These are phyloP conservation scores for Lasius platythorax DNA, from an alignment of 2,888 invertebrate species.

Conservation along the genomic window DNA sequence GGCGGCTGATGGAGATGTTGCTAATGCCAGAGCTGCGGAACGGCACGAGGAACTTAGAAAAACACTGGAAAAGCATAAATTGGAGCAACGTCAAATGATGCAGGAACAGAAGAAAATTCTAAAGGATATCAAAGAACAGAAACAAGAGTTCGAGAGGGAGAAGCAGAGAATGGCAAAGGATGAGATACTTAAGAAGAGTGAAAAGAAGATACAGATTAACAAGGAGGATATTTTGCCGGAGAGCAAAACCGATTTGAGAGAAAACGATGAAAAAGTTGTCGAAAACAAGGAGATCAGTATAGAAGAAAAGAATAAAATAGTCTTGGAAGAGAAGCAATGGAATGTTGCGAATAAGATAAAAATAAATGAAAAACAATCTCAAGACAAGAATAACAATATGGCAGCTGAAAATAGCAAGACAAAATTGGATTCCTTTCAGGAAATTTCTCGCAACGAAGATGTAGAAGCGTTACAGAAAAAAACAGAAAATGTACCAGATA, in stretches of 20 bases:
- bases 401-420: constrained; percentile 7
- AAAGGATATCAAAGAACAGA: constrained; percentile 88
- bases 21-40: constrained; percentile 79
- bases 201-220: constrained; percentile 12
- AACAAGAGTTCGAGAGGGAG: constrained; percentile 86
- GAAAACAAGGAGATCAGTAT: neutral
- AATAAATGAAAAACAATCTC: constrained; percentile 27
- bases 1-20: constrained; percentile 83
- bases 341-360: neutral
- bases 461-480: constrained; percentile 1
- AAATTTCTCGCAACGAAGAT: constrained; percentile 18
- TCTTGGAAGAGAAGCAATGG: neutral
- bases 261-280: neutral
- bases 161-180: constrained; percentile 62
- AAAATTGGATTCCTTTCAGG: constrained; percentile 1
- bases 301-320: neutral
- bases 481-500: constrained; percentile 11
- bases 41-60: constrained; percentile 83
- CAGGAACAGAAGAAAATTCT: constrained; percentile 90
- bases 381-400: constrained; percentile 31
- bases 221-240: constrained; percentile 47
- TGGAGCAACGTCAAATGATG: constrained; percentile 90
- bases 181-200: constrained; percentile 59
- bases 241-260: constrained; percentile 67
- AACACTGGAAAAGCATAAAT: constrained; percentile 90